Conservation (phyloP, 2,888 invertebrate species). For the Eutolmus rufibarbis region DNA sequence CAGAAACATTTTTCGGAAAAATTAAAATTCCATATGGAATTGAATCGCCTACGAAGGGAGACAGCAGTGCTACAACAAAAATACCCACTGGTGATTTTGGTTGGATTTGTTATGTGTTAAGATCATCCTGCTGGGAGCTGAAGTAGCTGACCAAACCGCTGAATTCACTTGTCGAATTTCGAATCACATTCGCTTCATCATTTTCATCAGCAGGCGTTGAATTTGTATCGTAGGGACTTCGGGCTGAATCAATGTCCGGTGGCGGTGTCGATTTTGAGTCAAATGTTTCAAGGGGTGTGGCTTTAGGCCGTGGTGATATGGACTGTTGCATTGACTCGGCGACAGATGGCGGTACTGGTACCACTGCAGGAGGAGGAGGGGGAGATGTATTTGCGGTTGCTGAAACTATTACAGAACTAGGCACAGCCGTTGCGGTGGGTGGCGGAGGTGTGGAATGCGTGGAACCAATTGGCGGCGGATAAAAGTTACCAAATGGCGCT, state of each 20-base stretch:
- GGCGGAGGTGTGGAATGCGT: constrained; percentile 50
- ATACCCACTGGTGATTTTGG: not conserved
- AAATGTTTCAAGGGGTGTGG: constrained; percentile 59
- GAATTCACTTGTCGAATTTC: constrained; percentile 73
- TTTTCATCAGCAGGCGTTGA: constrained; percentile 46
- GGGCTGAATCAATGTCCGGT: constrained; percentile 50
- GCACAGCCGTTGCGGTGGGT: constrained; percentile 51
- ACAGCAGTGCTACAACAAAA: not conserved
- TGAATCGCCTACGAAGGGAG: not conserved
- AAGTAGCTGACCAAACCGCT: constrained; percentile 92
- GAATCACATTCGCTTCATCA: constrained; percentile 51
- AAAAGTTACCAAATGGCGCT: constrained; percentile 45
- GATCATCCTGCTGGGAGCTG: constrained; percentile 88
- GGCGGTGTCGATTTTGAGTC: constrained; percentile 50
- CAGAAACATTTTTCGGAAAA: not conserved
- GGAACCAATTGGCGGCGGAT: constrained; percentile 49
- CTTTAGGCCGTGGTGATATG: constrained; percentile 52
- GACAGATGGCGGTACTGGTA: not conserved
- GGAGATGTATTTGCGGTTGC: constrained; percentile 50
- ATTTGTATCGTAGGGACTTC: constrained; percentile 51
- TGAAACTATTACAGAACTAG: constrained; percentile 51
- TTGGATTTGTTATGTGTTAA: constrained; percentile 73
- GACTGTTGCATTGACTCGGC: constrained; percentile 10
- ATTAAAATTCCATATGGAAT: not conserved
- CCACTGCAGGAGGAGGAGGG: not conserved